Conservation (phyloP, 1,140 invertebrate species). For the Pollicipes pollicipes region DNA sequence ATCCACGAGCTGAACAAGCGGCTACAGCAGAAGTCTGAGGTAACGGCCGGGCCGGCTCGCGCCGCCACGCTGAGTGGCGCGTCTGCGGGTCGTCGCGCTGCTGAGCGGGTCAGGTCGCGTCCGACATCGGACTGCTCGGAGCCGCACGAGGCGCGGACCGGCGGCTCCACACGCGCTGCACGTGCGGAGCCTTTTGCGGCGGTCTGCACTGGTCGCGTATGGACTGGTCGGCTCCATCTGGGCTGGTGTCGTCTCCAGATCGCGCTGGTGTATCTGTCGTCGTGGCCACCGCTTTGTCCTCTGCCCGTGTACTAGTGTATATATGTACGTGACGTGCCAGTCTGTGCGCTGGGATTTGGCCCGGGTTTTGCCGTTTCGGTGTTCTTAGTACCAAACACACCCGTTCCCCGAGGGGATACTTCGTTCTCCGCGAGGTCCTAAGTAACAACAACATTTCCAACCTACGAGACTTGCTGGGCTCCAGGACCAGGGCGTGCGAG, state of each 20-base stretch:
- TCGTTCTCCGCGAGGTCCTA: no score
- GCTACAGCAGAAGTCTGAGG: constrained; percentile 87
- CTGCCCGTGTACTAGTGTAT: no score
- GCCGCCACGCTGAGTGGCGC: no score
- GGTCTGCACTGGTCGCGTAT: background rate
- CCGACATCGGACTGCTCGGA: background rate
- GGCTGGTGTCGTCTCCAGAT: no score
- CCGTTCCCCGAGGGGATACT: no score
- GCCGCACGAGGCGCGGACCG: background rate
- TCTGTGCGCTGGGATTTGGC: background rate
- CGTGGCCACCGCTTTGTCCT: no score
- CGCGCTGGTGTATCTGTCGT: no score
- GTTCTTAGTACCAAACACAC: background rate
- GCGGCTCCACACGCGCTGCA: background rate
- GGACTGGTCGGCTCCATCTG: no score
- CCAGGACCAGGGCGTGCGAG: no score
- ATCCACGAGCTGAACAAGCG: constrained; percentile 95
- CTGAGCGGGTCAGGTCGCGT: background rate
- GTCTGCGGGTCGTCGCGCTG: no score
- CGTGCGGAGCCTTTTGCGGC: background rate
- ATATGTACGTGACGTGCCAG: background rate
- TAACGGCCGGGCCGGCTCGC: constrained; percentile 22
- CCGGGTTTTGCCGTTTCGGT: no score
- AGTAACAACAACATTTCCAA: no score
- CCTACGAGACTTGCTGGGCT: background rate